phyloP scores from a whole-genome alignment of 2,888 invertebrate species.

The Coelogynopora nodosa region DNA sequence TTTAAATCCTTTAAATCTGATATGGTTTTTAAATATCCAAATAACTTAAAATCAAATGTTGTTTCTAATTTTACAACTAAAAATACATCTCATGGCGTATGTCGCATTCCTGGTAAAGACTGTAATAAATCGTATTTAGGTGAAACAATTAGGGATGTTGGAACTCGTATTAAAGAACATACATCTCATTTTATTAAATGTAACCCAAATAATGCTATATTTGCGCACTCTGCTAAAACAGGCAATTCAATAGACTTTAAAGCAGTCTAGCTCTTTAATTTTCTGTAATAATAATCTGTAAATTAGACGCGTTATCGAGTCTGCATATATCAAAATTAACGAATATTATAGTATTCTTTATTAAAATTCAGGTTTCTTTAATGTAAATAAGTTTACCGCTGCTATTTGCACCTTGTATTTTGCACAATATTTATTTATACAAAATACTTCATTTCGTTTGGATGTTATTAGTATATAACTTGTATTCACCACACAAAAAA shows the following conservation, averaged over 20 bases:
- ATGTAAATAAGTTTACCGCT: not conserved
- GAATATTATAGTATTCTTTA: not conserved
- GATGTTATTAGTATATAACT: too few species aligned
- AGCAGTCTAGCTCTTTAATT: not conserved
- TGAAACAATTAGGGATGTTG: not conserved
- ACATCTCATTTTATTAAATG: not conserved
- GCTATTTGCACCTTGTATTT: too few species aligned
- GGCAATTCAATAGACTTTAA: not conserved
- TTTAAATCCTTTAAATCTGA: not conserved
- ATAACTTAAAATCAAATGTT: not conserved
- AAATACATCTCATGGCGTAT: not conserved
- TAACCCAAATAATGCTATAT: not conserved
- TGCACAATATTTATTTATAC: too few species aligned
- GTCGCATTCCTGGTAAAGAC: not conserved
- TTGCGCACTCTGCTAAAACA: not conserved
- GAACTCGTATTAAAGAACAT: not conserved
- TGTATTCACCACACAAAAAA: too few species aligned
- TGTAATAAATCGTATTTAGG: not conserved
- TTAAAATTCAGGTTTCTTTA: not conserved
- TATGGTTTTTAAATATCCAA: not conserved
- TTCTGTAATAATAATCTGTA: not conserved
- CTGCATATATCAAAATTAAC: not conserved
- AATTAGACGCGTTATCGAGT: not conserved
- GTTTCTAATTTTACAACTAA: not conserved
- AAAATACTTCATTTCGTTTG: too few species aligned